phyloP scores from a whole-genome alignment of 2,888 invertebrate genomes.

The Laspeyria flexula region DNA sequence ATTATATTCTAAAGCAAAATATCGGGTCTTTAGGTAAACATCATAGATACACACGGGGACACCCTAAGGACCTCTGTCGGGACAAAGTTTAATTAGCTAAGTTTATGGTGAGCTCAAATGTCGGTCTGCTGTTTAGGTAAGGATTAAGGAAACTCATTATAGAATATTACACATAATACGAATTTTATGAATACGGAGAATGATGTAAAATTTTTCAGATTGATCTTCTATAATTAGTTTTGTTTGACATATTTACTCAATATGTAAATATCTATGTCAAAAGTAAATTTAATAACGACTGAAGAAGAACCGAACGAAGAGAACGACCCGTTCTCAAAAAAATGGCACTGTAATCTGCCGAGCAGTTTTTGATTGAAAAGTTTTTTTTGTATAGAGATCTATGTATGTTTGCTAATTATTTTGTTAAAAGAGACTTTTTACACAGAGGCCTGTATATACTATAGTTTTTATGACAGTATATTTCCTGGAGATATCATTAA shows the following conservation, averaged over 20 bases:
- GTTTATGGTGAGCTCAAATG: conserved; percentile 47
- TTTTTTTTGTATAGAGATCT: too few species aligned
- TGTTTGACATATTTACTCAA: neutral
- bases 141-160: conserved; percentile 45
- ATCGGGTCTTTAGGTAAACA: conserved; percentile 20
- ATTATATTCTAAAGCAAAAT: conserved; percentile 19
- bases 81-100: conserved; percentile 62
- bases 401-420: too few species aligned
- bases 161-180: conserved; percentile 21
- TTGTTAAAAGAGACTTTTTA: too few species aligned
- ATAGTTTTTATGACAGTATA: too few species aligned
- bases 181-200: conserved; percentile 8
- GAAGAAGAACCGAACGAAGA: too few species aligned
- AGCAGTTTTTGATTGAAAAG: too few species aligned
- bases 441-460: too few species aligned
- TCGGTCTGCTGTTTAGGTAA: conserved; percentile 30
- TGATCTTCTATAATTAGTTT: neutral
- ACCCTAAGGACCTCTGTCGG: conserved; percentile 43
- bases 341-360: too few species aligned
- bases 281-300: neutral
- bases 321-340: too few species aligned
- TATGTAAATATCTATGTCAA: neutral
- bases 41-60: conserved; percentile 13
- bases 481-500: too few species aligned
- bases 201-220: neutral